phyloP scores from a whole-genome alignment of 2,888 invertebrate species.

The Leptinotarsa rubiginosa region DNA sequence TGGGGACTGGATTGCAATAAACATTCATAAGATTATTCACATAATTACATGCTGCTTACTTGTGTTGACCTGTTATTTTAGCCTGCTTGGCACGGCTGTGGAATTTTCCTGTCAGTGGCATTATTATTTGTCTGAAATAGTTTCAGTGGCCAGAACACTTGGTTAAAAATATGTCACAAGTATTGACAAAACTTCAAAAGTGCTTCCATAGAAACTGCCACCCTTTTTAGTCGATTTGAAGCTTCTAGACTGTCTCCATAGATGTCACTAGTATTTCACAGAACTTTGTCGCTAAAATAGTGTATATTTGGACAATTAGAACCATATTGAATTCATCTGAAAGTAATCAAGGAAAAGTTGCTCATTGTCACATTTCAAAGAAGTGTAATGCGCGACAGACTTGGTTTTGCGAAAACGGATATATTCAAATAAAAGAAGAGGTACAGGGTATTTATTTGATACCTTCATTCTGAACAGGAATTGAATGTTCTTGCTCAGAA shows the following conservation, averaged over 20 bases:
- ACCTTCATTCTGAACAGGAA: no score
- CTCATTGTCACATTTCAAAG: no score
- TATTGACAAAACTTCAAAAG: conserved; percentile 21
- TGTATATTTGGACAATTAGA: no score
- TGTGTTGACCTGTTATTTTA: conserved; percentile 23
- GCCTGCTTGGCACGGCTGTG: conserved; percentile 20
- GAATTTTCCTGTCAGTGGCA: conserved; percentile 21
- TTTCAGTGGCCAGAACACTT: not conserved
- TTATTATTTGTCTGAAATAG: not conserved
- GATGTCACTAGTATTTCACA: not conserved
- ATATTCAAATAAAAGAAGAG: no score
- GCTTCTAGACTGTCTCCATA: not conserved
- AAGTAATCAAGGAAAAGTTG: no score
- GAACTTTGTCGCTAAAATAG: no score
- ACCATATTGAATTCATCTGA: no score
- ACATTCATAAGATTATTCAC: not conserved
- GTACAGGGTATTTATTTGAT: no score
- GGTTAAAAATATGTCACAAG: not conserved
- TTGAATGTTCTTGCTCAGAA: no score
- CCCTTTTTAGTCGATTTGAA: not conserved
- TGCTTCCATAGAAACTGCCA: conserved; percentile 14
- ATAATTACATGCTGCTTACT: conserved; percentile 14
- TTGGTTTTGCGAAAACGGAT: no score
- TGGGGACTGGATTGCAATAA: conserved; percentile 46
- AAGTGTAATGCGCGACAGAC: no score